A percentile compares a stretch with the other conserved stretches of the same genome.
Evolutionary conservation across 2,797 vertebrate genomes (phyloP).

Genomic region (Pterois miles): DNA sequence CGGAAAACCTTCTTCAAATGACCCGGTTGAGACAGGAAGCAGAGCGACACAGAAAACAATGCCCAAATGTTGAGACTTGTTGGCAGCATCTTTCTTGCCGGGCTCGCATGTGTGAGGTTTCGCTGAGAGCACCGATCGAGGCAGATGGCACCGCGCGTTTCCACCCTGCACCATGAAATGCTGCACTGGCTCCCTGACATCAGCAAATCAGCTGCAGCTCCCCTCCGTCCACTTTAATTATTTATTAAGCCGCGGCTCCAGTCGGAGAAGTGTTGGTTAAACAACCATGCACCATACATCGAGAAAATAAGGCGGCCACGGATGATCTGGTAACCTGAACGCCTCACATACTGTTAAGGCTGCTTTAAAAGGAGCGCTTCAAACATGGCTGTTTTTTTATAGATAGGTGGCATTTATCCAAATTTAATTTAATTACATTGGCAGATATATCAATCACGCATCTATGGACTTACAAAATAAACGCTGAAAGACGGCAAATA

Average conservation of each 20-base stretch:
- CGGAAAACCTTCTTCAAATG: slow-evolving; percentile 82
- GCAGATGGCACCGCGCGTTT: slow-evolving; percentile 67
- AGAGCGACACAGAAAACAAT: slow-evolving; percentile 75
- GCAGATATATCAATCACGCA: neutral
- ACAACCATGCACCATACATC: slow-evolving; percentile 33
- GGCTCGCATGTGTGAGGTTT: slow-evolving; percentile 73
- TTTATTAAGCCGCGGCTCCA: slow-evolving; percentile 76
- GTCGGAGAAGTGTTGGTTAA: slow-evolving; percentile 58
- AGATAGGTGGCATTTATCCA: neutral
- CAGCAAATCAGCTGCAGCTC: slow-evolving; percentile 88
- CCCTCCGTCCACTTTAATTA: slow-evolving; percentile 80
- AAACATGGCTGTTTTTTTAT: neutral
- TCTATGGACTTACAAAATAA: neutral
- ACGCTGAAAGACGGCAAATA: neutral
- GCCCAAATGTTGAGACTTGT: slow-evolving; percentile 71
- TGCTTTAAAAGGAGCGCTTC: neutral
- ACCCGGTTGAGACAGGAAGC: slow-evolving; percentile 76
- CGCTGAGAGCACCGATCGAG: slow-evolving; percentile 42
- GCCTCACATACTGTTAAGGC: neutral
- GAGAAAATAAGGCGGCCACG: neutral
- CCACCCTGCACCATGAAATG: slow-evolving; percentile 86
- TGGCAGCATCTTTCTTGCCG: slow-evolving; percentile 78
- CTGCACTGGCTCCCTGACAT: slow-evolving; percentile 90
- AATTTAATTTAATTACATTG: neutral
- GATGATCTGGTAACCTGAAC: neutral